Base-by-base conservation (phyloP, 1,140 invertebrate genomes). In the Thaumetopoea pityocampa region DNA sequence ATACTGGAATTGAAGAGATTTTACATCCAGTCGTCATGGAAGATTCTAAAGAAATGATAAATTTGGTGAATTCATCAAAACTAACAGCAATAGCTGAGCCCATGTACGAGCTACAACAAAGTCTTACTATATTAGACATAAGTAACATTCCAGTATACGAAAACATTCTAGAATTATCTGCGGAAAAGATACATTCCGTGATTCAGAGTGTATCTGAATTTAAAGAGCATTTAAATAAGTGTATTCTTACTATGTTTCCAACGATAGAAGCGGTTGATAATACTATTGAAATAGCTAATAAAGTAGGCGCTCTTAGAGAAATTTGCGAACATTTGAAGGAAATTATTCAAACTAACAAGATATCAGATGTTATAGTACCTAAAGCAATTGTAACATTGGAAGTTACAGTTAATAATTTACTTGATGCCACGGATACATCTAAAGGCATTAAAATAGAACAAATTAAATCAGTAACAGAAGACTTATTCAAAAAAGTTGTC, bases 51-150 rank as follows among this genome's bases (percentile, higher is more conserved):
- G 55, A 70, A 0, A 16, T 76, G 15, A 6, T 23, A 1, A 43
- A 61, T 35, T 37, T 57, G 12, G 17, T 60, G 5, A 66, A 65
- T 43, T 35, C 45, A 8, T 38, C 41, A 11, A 61, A 70, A 43
- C 49, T 80, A 2, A 57, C 76, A 37, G 65, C 70, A 9, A 66
- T 85, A 19, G 86, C 84, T 3, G 65, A 85, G 29, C 72, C 84
- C 5, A 62, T 87, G 34, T 61, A 82, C 45, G 76, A 85, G 41
- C 48, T 85, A 5, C 62, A 82, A 8, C 54, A 73, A 49, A 51
- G 62, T 53, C 55, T 87, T 44, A 65, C 63, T 27, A 51, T 65
- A 19, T 47, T 83, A 46, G 66, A 80, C 45, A 47, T 49, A 22
- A 62, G 41, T 42, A 70, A 70, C 54, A 71, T 79, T 65, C 63